Conservation (phyloP, 1,140 invertebrate species). For the Penaeus vannamei region DNA sequence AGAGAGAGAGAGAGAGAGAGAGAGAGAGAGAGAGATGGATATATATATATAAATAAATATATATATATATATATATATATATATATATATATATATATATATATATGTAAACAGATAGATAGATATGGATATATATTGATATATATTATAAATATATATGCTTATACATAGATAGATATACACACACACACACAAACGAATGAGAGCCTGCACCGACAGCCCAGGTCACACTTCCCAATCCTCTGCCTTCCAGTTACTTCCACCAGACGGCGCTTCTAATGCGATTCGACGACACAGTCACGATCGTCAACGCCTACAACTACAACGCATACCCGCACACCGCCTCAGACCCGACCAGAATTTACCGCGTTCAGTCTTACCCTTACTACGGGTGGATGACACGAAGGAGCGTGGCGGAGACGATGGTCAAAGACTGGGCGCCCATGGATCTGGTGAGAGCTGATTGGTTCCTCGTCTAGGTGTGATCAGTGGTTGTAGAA, state of each 20-base stretch:
- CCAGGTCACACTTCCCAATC: neutral
- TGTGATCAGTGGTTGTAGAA: neutral
- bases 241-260: conserved; percentile 61
- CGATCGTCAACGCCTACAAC: conserved; percentile 65
- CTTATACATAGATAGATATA: too few species aligned
- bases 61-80: too few species aligned
- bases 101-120: too few species aligned
- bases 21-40: too few species aligned
- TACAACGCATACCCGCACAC: conserved; percentile 67
- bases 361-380: conserved; percentile 62
- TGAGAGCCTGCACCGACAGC: neutral
- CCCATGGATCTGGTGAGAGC: conserved; percentile 42
- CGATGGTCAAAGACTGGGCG: conserved; percentile 57
- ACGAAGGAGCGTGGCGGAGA: conserved; percentile 37
- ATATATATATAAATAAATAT: too few species aligned
- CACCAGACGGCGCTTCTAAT: conserved; percentile 63
- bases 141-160: too few species aligned
- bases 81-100: too few species aligned
- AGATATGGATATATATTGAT: too few species aligned
- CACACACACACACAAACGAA: too few species aligned
- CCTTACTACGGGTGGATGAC: conserved; percentile 68
- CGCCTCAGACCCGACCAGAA: conserved; percentile 53
- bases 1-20: too few species aligned
- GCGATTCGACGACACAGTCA: conserved; percentile 43
- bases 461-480: neutral